Base-by-base conservation (phyloP, 2,888 invertebrate genomes). In the Tinea pellionella region DNA sequence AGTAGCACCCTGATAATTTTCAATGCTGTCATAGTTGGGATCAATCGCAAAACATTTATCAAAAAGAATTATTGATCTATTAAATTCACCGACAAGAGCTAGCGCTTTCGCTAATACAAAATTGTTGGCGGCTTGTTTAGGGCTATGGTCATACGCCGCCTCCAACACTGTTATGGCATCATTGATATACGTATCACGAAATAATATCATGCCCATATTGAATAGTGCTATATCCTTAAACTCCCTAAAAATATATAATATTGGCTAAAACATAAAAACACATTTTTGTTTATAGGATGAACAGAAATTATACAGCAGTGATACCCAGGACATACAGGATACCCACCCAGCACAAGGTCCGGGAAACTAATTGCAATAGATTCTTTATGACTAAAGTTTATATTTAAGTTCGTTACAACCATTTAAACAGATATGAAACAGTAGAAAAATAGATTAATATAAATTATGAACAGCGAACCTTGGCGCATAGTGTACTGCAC, bases 401-500 rank as follows among this genome's bases (percentile, higher is more conserved):
- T n/a, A n/a, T n/a, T n/a, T n/a, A n/a, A n/a, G n/a, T n/a, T n/a
- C n/a, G n/a, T n/a, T n/a, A n/a, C n/a, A n/a, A n/a, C n/a, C n/a
- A n/a, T n/a, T n/a, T n/a, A n/a, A n/a, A n/a, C n/a, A n/a, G n/a
- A n/a, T n/a, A n/a, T 3, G 24, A 24, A 24, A 24, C 2, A 24
- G 24, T 3, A 68, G 24, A 58, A 29, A 37, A 61, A 53, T 4
- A 42, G 29, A 59, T 69, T 69, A 24, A 24, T 3, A 24, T 6
- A 24, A 24, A 69, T n/a, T 42, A 47, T 47, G 15, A 15, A 24
- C 24, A 59, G 47, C 29, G 47, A 72, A 93, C 93, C 92, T 90
- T 56, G 94, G 93, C 60, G 93, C 92, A 78, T 90, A 91, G 73
- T 93, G 91, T 60, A 95, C 88, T 24, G 95, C 93, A 62, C 94